These are phyloP conservation scores for Liodrosophila aerea DNA, from an alignment of 2,888 invertebrate genomes.

Conservation along the genomic window DNA sequence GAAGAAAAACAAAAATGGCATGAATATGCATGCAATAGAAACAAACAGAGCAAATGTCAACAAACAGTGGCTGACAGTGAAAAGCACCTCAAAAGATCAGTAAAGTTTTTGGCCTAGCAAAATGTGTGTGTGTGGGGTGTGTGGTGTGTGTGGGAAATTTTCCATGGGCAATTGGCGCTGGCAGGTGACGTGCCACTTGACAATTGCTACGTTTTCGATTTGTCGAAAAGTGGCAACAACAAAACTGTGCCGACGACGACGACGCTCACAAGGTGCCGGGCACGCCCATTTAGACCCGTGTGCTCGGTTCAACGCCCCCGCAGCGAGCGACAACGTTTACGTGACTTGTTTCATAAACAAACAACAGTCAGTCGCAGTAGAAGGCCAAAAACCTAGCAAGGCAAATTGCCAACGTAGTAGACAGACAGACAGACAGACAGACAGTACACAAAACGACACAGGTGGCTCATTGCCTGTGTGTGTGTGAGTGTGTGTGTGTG, in stretches of 20 bases:
- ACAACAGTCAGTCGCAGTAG: constrained; percentile 27
- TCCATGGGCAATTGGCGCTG: constrained; percentile 52
- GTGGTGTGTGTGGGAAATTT: constrained; percentile 30
- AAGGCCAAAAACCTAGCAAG: constrained; percentile 48
- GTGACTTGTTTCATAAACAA: constrained; percentile 76
- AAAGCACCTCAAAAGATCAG: constrained; percentile 35
- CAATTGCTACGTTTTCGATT: constrained; percentile 76
- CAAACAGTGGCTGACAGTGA: constrained; percentile 29
- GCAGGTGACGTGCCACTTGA: constrained; percentile 72
- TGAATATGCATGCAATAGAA: constrained; percentile 47
- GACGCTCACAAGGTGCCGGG: constrained; percentile 51
- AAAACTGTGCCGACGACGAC: constrained; percentile 12
- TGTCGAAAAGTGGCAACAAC: constrained; percentile 59
- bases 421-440: neutral
- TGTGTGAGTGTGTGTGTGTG: constrained; percentile 38
- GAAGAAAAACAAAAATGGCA: constrained; percentile 8
- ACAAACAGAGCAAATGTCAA: constrained; percentile 51
- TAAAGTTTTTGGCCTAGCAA: constrained; percentile 46
- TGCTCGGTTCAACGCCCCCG: constrained; percentile 71
- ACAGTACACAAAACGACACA: constrained; percentile 22
- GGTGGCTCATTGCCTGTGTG: constrained; percentile 26
- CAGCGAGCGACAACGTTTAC: constrained; percentile 64
- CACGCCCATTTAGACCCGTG: constrained; percentile 68
- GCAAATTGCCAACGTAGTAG: constrained; percentile 55
- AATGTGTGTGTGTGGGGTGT: no score